Conservation (phyloP, 2,888 invertebrate genomes). For the Eudemis profundana region DNA sequence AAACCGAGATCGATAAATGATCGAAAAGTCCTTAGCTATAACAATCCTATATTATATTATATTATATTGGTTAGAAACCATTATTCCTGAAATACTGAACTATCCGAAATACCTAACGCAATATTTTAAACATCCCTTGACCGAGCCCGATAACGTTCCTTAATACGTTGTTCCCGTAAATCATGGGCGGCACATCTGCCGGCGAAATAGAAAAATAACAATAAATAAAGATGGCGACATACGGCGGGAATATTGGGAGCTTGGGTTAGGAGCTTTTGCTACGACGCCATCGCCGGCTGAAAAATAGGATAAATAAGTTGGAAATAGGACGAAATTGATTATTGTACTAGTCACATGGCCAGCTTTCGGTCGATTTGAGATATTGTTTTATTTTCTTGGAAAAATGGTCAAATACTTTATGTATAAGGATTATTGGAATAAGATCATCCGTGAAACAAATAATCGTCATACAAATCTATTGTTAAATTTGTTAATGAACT, state of each 20-base stretch:
- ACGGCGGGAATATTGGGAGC: conserved; percentile 38
- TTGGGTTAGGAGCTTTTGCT: conserved; percentile 36
- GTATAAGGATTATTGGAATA: too few species aligned
- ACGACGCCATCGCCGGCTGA: conserved; percentile 14
- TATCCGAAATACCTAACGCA: conserved; percentile 18
- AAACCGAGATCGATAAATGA: not conserved
- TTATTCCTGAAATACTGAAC: conserved; percentile 3
- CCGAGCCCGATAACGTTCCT: conserved; percentile 74
- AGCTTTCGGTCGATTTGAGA: not conserved
- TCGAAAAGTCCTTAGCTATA: not conserved
- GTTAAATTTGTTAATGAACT: too few species aligned
- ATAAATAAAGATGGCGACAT: conserved; percentile 72
- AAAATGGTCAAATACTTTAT: too few species aligned
- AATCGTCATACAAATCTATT: too few species aligned
- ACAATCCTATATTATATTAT: not conserved
- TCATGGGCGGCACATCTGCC: conserved; percentile 82
- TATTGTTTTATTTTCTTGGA: not conserved
- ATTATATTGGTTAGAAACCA: not conserved
- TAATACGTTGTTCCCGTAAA: conserved; percentile 80
- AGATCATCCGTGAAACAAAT: too few species aligned
- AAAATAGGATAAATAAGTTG: conserved; percentile 14
- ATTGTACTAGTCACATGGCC: not conserved
- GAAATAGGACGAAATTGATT: conserved; percentile 10
- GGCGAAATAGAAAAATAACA: conserved; percentile 85
- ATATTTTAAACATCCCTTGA: conserved; percentile 44